Evolutionary conservation across 2,797 vertebrate genomes (phyloP), one percentile per base, ranked within the genome.

Genomic region (Sebastiscus tertius): DNA sequence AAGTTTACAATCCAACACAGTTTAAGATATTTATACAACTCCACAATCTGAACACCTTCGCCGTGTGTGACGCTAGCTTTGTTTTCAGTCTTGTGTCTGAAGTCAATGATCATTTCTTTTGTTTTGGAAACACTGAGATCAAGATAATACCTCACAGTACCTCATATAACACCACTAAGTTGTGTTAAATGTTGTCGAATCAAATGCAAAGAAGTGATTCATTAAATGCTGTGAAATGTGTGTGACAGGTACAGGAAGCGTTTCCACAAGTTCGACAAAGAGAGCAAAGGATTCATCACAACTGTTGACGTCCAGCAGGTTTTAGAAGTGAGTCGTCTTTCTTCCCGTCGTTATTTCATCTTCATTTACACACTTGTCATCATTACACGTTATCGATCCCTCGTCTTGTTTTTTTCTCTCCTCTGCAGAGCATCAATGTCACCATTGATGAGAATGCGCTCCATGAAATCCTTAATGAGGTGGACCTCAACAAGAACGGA

Each of bases 401-500:
- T 0, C 16, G 5, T 54, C 24, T 11, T 55, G 12, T 77, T 74
- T 64, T 72, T 64, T 71, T 66, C 22, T 42, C 42, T 20, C 65
- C 76, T 80, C 81, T 72, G 76, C 81, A 99, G 98, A 99, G 95
- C 94, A 97, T 99, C 92, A 96, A 94, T 6, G 80, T 98, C 82
- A 96, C 98, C 68, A 99, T 99, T 36, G 97, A 98, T 76, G 97
- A 98, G 83, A 97, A 98, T 9, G 93, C 97, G 0, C 97, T 99
- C 2, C 98, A 99, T 39, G 99, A 99, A 65, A 99, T 99, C 88
- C 96, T 99, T 27, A 98, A 96, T 6, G 98, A 99, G 87, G 99
- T 99, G 63, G 99, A 99, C 84, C 96, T 99, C 75, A 99, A 99
- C 94, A 99, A 99, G 84, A 99, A 99, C 0, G 99, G 99, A 31